phyloP scores from a whole-genome alignment of 2,113 vertebrate genomes.

The Larimichthys crocea region DNA sequence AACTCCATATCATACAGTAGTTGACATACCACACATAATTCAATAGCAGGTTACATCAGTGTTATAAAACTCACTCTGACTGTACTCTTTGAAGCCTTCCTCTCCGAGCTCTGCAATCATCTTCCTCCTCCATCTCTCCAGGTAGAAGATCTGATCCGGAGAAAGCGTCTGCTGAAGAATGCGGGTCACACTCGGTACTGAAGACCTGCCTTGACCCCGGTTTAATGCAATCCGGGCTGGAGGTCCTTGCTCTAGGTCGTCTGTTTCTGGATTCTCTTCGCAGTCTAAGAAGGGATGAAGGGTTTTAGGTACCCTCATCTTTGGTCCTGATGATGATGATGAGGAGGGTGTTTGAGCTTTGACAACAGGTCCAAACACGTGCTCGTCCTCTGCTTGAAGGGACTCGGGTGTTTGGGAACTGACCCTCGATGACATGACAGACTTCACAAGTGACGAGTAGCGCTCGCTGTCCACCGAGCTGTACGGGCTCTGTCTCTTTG shows the following conservation, averaged over 20 bases:
- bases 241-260: constrained; percentile 47
- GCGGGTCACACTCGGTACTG: constrained; percentile 89
- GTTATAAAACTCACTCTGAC: constrained; percentile 82
- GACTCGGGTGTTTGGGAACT: constrained; percentile 86
- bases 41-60: not conserved
- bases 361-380: constrained; percentile 86
- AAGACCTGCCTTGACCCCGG: constrained; percentile 44
- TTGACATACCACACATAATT: not conserved
- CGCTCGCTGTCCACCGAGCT: constrained; percentile 87
- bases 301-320: constrained; percentile 71
- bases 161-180: constrained; percentile 93
- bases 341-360: constrained; percentile 73
- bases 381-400: constrained; percentile 85
- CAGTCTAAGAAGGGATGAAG: constrained; percentile 85
- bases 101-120: constrained; percentile 92
- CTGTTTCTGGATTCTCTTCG: constrained; percentile 54
- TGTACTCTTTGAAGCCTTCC: constrained; percentile 92
- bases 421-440: constrained; percentile 85
- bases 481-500: constrained; percentile 88
- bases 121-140: constrained; percentile 92
- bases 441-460: constrained; percentile 89
- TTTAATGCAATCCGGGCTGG: constrained; percentile 84
- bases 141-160: constrained; percentile 86
- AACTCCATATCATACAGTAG: not conserved
- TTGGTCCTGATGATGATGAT: not conserved